A percentile compares a stretch with the other conserved stretches of the same genome.
These are phyloP conservation scores for Pterocles gutturalis DNA, from an alignment of 2,113 vertebrate genomes.

Conservation along the genomic window DNA sequence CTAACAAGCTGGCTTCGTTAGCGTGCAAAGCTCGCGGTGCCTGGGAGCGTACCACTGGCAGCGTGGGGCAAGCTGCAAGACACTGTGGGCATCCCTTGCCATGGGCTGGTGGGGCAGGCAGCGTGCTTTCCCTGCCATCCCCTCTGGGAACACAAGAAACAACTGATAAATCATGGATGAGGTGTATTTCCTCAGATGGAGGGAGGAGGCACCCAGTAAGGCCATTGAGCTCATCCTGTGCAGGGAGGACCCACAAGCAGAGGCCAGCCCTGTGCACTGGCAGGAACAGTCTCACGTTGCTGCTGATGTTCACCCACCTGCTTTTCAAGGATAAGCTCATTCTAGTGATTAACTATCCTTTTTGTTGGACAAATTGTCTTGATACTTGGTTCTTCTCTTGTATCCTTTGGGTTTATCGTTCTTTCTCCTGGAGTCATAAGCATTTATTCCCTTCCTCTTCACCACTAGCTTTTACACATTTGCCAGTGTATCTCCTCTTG, in stretches of 20 bases:
- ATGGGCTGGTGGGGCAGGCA: background rate
- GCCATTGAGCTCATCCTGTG: background rate
- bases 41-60: background rate
- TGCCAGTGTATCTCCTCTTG: background rate
- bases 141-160: rapidly evolving
- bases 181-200: too few species aligned
- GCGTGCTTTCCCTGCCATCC: rapidly evolving
- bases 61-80: background rate
- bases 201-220: too few species aligned
- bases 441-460: background rate
- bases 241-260: background rate
- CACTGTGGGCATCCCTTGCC: background rate
- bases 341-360: background rate
- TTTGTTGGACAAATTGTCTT: background rate
- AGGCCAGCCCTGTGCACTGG: background rate
- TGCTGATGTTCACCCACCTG: background rate
- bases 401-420: background rate
- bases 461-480: background rate
- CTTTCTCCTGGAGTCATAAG: background rate
- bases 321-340: background rate
- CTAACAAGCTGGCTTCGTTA: background rate
- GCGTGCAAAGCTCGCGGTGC: rapidly evolving
- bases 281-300: background rate
- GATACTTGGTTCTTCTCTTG: background rate
- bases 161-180: rapidly evolving